These are phyloP conservation scores for Streblospio benedicti DNA, from an alignment of 1,140 invertebrate genomes.

Conservation along the genomic window DNA sequence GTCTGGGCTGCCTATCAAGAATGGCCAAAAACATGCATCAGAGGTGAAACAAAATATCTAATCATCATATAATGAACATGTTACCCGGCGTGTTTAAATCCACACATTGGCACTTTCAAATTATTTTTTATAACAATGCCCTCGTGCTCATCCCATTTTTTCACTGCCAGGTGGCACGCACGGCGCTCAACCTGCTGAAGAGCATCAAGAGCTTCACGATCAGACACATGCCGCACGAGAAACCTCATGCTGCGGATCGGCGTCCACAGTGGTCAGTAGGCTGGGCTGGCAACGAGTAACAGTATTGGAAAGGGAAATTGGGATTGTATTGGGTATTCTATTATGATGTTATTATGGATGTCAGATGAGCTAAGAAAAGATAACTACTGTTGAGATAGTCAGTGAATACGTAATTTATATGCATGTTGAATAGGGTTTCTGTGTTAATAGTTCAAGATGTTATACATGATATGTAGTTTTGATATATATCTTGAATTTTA, in stretches of 20 bases:
- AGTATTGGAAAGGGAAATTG: too few species aligned
- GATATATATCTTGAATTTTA: too few species aligned
- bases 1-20: background rate
- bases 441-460: too few species aligned
- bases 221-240: slow-evolving; percentile 64
- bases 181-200: slow-evolving; percentile 77
- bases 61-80: background rate
- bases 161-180: slow-evolving; percentile 54
- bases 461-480: too few species aligned
- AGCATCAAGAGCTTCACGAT: slow-evolving; percentile 83
- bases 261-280: slow-evolving; percentile 76
- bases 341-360: too few species aligned
- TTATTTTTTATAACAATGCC: background rate
- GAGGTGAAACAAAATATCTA: background rate
- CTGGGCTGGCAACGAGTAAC: background rate
- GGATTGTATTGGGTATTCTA: too few species aligned
- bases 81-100: background rate
- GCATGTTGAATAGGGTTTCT: too few species aligned
- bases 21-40: background rate
- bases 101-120: background rate
- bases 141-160: background rate
- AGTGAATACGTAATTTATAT: too few species aligned
- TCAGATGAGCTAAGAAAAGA: too few species aligned
- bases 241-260: slow-evolving; percentile 89
- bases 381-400: too few species aligned